These are phyloP conservation scores for Cecropterus lyciades DNA, from an alignment of 1,140 invertebrate species.

Conservation along the genomic window DNA sequence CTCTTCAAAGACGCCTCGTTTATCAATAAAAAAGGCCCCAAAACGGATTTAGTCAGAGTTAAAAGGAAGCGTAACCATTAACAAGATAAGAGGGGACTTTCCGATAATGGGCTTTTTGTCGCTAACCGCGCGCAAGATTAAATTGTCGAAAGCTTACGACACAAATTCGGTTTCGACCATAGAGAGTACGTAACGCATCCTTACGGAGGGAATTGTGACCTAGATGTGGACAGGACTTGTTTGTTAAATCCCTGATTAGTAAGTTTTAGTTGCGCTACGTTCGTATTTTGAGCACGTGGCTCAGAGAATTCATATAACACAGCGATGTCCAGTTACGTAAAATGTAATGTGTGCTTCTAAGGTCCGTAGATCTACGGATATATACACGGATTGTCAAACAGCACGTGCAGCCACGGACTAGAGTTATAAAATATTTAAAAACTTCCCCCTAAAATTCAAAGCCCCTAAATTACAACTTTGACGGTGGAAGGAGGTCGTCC, in stretches of 20 bases:
- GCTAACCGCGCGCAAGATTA: slow-evolving; percentile 57
- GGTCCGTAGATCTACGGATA: too few relatives aligned
- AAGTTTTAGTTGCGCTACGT: slow-evolving; percentile 18
- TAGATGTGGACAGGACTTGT: too few relatives aligned
- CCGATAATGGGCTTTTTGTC: slow-evolving; percentile 71
- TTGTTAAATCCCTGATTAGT: slow-evolving; percentile 12
- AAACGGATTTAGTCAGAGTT: slow-evolving; percentile 66
- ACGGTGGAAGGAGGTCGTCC: too few relatives aligned
- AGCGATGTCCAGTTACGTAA: too few relatives aligned
- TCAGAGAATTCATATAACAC: too few relatives aligned
- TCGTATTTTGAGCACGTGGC: background rate
- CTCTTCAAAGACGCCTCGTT: slow-evolving; percentile 37
- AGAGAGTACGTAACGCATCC: background rate
- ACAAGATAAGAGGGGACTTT: slow-evolving; percentile 66
- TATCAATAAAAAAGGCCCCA: slow-evolving; percentile 49
- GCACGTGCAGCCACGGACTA: too few relatives aligned
- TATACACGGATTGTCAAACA: too few relatives aligned
- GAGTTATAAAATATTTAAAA: too few relatives aligned
- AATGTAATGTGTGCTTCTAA: too few relatives aligned
- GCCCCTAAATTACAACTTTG: too few relatives aligned
- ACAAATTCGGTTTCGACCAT: slow-evolving; percentile 50
- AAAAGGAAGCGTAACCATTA: slow-evolving; percentile 66
- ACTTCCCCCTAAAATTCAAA: too few relatives aligned
- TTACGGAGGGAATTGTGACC: background rate
- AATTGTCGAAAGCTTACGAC: slow-evolving; percentile 56